These are phyloP conservation scores for Muscicapa comitata DNA, from an alignment of 2,797 vertebrate genomes.

Conservation along the genomic window DNA sequence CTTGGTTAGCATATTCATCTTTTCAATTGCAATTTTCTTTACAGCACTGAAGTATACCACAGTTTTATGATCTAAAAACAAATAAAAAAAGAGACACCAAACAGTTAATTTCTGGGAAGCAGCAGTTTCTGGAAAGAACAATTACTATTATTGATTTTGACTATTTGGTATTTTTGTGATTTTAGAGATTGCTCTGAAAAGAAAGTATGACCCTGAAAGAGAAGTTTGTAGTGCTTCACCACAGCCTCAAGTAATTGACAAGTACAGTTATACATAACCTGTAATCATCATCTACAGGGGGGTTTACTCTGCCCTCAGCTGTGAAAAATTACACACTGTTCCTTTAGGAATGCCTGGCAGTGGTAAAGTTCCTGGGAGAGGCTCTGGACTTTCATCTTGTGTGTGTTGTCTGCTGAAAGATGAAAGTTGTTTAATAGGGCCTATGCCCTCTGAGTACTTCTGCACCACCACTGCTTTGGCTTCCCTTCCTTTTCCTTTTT, in stretches of 20 bases:
- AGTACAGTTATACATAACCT: conserved; percentile 24
- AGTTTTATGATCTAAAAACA: neutral
- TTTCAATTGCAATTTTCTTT: neutral
- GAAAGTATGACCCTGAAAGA: neutral
- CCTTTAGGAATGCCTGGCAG: neutral
- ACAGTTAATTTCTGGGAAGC: conserved; percentile 13
- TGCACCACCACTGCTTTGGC: neutral
- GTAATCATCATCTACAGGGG: conserved; percentile 12
- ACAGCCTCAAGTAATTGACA: neutral
- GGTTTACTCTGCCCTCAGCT: neutral
- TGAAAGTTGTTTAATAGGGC: neutral
- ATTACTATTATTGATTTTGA: conserved; percentile 27
- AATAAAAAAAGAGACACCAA: neutral
- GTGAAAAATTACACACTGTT: neutral
- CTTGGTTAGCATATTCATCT: neutral
- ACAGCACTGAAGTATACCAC: conserved; percentile 2
- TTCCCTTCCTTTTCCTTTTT: neutral
- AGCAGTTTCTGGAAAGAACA: conserved; percentile 12
- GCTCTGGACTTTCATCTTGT: neutral
- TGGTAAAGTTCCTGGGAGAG: neutral
- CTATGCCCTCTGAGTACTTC: neutral
- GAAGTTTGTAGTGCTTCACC: conserved; percentile 11
- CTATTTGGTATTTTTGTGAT: conserved; percentile 25
- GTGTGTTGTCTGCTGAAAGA: neutral
- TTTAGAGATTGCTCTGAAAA: conserved; percentile 22